Conservation (phyloP, 2,113 vertebrate genomes). For the Corynorhinus townsendii region DNA sequence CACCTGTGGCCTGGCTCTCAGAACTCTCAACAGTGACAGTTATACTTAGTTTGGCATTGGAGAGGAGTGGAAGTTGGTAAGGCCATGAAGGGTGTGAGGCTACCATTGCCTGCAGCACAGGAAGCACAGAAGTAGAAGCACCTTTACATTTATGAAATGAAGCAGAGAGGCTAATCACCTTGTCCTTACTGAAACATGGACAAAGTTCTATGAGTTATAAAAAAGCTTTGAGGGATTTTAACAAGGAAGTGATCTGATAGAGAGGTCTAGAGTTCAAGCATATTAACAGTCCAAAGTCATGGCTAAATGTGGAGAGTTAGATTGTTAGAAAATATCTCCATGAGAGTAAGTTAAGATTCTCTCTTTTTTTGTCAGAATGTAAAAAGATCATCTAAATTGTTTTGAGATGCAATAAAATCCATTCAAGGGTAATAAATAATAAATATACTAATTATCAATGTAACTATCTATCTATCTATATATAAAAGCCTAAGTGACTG, state of each 20-base stretch:
- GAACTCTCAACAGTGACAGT: not conserved
- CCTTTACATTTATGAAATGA: not conserved
- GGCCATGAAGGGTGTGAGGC: not conserved
- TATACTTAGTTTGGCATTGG: not conserved
- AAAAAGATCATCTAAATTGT: not conserved
- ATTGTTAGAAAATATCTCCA: not conserved
- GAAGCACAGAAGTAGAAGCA: too few species aligned
- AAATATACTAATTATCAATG: not conserved
- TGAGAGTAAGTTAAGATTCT: not conserved
- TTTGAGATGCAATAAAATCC: not conserved
- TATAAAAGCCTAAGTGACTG: too few species aligned
- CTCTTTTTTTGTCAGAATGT: not conserved
- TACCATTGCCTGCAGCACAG: not conserved
- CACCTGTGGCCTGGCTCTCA: rapidly evolving
- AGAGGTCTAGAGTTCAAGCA: not conserved
- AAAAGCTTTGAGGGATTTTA: not conserved
- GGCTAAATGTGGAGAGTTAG: not conserved
- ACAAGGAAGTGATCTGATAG: not conserved
- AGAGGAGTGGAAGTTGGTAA: not conserved
- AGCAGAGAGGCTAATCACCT: not conserved
- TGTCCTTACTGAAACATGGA: not conserved
- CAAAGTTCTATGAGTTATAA: not conserved
- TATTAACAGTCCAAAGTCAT: not conserved
- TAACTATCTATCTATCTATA: not conserved
- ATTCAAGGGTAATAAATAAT: not conserved